Evolutionary conservation across 2,888 invertebrate genomes (phyloP).

Genomic region (Perdita meconis): DNA sequence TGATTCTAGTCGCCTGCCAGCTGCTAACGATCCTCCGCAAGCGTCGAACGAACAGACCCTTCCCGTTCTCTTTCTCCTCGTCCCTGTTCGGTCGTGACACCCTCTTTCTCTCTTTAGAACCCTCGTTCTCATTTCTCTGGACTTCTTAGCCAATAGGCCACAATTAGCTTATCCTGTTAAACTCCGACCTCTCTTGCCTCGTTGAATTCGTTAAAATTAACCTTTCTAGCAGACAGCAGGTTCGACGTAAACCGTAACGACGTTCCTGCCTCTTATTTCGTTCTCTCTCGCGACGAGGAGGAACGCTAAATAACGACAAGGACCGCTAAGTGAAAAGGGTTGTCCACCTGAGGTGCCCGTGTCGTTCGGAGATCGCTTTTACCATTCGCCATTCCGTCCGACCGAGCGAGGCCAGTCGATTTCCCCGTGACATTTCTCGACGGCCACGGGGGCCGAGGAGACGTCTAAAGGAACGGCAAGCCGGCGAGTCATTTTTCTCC

Average conservation of each 20-base stretch:
- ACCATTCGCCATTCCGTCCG: background rate
- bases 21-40: slow-evolving; percentile 82
- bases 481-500: slow-evolving; percentile 66
- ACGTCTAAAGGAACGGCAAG: slow-evolving; percentile 15
- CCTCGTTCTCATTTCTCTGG: slow-evolving; percentile 74
- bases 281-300: slow-evolving; percentile 51
- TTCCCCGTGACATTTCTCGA: background rate
- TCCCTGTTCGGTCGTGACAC: slow-evolving; percentile 21
- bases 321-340: slow-evolving; percentile 51
- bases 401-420: background rate
- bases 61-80: slow-evolving; percentile 41
- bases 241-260: slow-evolving; percentile 75
- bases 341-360: slow-evolving; percentile 33
- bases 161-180: slow-evolving; percentile 85
- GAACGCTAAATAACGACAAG: slow-evolving; percentile 66
- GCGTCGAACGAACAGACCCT: slow-evolving; percentile 66
- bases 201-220: slow-evolving; percentile 83
- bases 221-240: slow-evolving; percentile 73
- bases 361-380: slow-evolving; percentile 10
- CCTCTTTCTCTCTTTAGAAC: slow-evolving; percentile 61
- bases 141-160: slow-evolving; percentile 84
- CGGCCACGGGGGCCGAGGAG: background rate
- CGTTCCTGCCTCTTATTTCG: slow-evolving; percentile 71
- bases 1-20: slow-evolving; percentile 82
- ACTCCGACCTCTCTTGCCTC: slow-evolving; percentile 79